phyloP scores from a whole-genome alignment of 1,140 invertebrate species.

The Mercenaria mercenaria region DNA sequence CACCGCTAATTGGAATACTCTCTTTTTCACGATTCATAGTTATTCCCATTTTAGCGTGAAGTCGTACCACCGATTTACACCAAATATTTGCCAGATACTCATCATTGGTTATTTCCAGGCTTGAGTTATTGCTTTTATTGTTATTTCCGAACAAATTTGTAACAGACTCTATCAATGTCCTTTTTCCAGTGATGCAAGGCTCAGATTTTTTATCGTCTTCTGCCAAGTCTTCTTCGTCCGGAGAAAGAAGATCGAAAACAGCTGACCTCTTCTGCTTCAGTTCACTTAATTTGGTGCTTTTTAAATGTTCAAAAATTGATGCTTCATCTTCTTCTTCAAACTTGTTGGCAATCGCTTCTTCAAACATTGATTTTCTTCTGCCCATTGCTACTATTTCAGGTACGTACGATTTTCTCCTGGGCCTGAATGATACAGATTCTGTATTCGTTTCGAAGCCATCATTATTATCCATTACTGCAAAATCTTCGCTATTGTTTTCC shows the following conservation, averaged over 20 bases:
- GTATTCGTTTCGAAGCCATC: neutral
- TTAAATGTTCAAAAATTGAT: neutral
- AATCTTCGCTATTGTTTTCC: neutral
- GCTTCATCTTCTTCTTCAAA: neutral
- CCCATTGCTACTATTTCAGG: neutral
- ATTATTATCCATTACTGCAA: neutral
- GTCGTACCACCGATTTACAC: neutral
- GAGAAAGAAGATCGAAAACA: neutral
- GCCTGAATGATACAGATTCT: neutral
- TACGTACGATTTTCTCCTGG: neutral
- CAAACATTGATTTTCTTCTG: slow-evolving; percentile 24
- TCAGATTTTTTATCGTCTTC: neutral
- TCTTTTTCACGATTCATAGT: neutral
- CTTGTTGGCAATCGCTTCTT: neutral
- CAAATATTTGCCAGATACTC: neutral
- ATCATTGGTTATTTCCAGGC: neutral
- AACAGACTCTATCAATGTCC: neutral
- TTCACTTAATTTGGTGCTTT: neutral
- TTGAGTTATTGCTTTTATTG: neutral
- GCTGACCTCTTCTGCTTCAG: neutral
- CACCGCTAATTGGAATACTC: neutral
- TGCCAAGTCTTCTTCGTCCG: neutral
- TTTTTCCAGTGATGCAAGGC: neutral
- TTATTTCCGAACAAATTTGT: neutral
- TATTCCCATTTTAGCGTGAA: neutral